Evolutionary conservation across 2,113 vertebrate species (phyloP), one percentile per base, ranked within the genome.

Genomic region (Halichoerus grypus): DNA sequence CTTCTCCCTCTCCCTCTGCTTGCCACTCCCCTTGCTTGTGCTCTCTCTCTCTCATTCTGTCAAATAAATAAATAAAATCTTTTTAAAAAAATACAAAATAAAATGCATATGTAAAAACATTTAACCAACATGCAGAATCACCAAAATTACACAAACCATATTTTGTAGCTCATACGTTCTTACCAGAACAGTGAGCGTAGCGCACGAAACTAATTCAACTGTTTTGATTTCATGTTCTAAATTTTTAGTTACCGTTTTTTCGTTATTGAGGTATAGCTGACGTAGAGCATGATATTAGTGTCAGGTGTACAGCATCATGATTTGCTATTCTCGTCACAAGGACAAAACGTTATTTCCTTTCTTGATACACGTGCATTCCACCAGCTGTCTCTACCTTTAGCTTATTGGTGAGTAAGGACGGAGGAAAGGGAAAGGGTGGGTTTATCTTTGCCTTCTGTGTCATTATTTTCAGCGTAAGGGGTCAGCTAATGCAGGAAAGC

Each of bases 111-210:
- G 10, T 80, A 89, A 88, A 22, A 82, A 14, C 59, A 88, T 88
- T 94, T 87, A 67, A 72, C 42, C 59, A 46, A 91, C 11, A 92
- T 74, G 26, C 21, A 80, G 83, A 96, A 77, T 94, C 76, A 94
- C 51, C 81, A 63, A 61, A 95, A 63, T 80, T 28, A n/a, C 55
- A 55, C 42, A 79, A 39, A 76, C 77, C 28, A 1, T 72, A 84
- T 91, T 74, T 65, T 80, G 49, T 53, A 77, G 55, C 51, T 97
- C 10, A 65, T 57, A 26, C 36, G 10, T 90, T 80, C 76, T 84
- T 84, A 80, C 11, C 4, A 84, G 74, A 93, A 61, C 7, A 26
- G n/a, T 94, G 16, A 28, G 42, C 42, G 67, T 1, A 3, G 15
- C 72, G 15, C n/a, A 67, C 19, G 65, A 88, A 95, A 80, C 14